A percentile compares a stretch with the other conserved stretches of the same genome.
phyloP scores from a whole-genome alignment of 2,113 vertebrate genomes.

The Myxocyprinus asiaticus region DNA sequence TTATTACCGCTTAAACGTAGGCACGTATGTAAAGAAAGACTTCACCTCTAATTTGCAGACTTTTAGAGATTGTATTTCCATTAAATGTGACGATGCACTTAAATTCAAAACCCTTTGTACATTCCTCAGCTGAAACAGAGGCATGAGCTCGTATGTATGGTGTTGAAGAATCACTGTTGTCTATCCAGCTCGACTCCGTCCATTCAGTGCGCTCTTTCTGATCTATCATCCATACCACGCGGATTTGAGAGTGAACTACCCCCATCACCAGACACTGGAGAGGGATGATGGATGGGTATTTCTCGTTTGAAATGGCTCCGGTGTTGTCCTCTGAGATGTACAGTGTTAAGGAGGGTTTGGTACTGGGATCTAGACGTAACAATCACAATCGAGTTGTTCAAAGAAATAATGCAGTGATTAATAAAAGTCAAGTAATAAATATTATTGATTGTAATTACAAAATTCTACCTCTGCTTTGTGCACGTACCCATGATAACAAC shows the following conservation, averaged over 20 bases:
- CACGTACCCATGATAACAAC: slow-evolving; percentile 31
- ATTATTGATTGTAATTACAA: no score
- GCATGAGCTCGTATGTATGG: slow-evolving; percentile 17
- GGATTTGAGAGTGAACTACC: background rate
- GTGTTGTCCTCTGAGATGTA: background rate
- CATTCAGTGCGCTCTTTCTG: slow-evolving; percentile 3
- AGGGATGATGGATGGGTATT: background rate
- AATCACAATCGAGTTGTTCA: no score
- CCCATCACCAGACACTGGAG: slow-evolving; percentile 38
- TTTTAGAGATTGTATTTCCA: background rate
- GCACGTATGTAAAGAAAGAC: background rate
- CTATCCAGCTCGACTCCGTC: slow-evolving; percentile 28
- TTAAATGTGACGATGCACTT: slow-evolving; percentile 30
- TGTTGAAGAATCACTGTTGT: background rate
- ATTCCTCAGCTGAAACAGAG: background rate
- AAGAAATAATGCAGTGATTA: no score
- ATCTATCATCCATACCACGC: slow-evolving; percentile 12
- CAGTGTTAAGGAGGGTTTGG: background rate
- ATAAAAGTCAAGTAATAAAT: no score
- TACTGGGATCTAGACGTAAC: background rate
- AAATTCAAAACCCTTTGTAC: background rate
- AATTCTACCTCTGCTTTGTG: no score
- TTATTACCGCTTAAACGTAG: background rate
- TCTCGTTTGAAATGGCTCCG: background rate
- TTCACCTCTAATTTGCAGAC: background rate